Conservation (phyloP, 2,113 vertebrate species). For the Bungarus multicinctus region DNA sequence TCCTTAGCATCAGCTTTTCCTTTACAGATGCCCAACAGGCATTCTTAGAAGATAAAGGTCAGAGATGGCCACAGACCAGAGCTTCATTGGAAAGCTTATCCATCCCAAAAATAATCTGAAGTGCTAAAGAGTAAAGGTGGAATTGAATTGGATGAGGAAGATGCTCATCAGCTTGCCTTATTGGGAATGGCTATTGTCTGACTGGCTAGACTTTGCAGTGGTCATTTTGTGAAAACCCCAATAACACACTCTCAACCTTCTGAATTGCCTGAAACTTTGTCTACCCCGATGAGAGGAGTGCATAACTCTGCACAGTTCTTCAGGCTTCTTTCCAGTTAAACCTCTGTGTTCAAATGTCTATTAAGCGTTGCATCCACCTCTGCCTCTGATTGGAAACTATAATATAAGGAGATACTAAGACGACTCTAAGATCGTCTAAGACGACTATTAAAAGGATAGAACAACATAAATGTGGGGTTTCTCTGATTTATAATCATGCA, state of each 20-base stretch:
- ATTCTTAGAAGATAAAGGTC: neutral
- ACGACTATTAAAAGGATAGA: neutral
- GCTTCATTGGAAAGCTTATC: neutral
- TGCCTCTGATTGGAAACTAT: neutral
- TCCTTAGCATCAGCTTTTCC: neutral
- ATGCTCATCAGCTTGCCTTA: neutral
- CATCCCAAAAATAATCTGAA: neutral
- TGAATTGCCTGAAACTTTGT: neutral
- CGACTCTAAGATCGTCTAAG: constrained; percentile 7
- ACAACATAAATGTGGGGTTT: neutral
- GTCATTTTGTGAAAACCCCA: neutral
- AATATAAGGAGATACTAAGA: constrained; percentile 3
- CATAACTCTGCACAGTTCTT: neutral
- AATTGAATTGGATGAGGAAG: neutral
- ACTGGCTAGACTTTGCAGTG: neutral
- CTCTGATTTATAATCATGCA: neutral
- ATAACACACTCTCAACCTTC: neutral
- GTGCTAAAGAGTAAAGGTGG: neutral
- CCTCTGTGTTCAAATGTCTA: neutral
- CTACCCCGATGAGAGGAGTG: neutral
- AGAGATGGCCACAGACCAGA: neutral
- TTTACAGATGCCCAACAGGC: neutral
- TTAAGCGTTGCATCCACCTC: neutral
- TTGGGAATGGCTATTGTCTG: neutral
- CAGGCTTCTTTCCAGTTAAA: neutral